Conservation (phyloP, 2,113 vertebrate species). For the Cynopterus brachyotis region DNA sequence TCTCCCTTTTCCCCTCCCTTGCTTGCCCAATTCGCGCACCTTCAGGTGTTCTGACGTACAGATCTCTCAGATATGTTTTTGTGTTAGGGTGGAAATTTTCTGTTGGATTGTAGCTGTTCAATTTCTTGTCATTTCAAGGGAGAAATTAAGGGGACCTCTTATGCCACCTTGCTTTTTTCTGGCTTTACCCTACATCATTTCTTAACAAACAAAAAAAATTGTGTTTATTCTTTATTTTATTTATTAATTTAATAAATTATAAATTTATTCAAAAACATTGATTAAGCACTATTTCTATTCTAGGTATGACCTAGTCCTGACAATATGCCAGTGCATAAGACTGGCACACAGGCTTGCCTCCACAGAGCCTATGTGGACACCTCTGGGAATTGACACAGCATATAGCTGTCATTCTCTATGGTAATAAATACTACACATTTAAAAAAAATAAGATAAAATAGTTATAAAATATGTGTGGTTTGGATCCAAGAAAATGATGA, state of each 20-base stretch:
- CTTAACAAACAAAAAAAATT: neutral
- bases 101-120: too few relatives aligned
- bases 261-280: neutral
- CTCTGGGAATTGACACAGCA: accelerated
- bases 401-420: neutral
- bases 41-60: too few relatives aligned
- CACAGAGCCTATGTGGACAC: too few relatives aligned
- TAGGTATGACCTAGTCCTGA: neutral
- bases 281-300: neutral
- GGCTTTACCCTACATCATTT: neutral
- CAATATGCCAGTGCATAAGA: accelerated
- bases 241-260: neutral
- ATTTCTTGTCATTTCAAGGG: too few relatives aligned
- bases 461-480: neutral
- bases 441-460: neutral
- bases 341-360: accelerated
- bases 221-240: neutral
- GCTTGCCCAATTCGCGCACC: too few relatives aligned
- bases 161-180: too few relatives aligned
- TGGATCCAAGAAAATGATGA: neutral
- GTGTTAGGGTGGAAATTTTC: too few relatives aligned
- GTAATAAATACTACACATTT: neutral
- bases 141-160: too few relatives aligned
- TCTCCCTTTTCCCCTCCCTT: too few relatives aligned
- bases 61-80: too few relatives aligned